These are phyloP conservation scores for Micropterix aruncella DNA, from an alignment of 2,888 invertebrate species.

Conservation along the genomic window DNA sequence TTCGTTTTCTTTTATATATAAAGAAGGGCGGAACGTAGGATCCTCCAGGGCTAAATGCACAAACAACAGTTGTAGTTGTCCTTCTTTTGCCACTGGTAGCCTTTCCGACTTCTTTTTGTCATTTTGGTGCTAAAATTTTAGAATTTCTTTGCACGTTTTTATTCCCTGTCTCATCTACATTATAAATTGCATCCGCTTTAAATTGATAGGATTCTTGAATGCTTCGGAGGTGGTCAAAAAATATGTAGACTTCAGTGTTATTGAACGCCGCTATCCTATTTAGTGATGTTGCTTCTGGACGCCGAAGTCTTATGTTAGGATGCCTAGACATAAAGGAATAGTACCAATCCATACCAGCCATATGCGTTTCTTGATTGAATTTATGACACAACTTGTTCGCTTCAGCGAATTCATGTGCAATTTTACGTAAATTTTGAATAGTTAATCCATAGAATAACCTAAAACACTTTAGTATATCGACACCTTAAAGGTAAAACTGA, in stretches of 20 bases:
- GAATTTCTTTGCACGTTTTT: too few relatives aligned
- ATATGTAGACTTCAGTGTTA: conserved; percentile 13
- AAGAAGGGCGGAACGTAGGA: conserved; percentile 19
- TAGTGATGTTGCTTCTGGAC: too few relatives aligned
- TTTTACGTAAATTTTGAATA: too few relatives aligned
- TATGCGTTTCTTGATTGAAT: not conserved
- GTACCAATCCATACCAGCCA: not conserved
- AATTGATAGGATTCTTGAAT: conserved; percentile 13
- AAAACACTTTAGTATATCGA: too few relatives aligned
- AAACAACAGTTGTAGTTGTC: conserved; percentile 18
- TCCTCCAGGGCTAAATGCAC: conserved; percentile 19
- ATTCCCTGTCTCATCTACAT: conserved; percentile 16
- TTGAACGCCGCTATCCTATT: conserved; percentile 15
- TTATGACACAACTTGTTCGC: not conserved
- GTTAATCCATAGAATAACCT: too few relatives aligned
- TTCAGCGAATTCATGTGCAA: not conserved
- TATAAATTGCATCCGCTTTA: conserved; percentile 12
- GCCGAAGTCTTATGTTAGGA: not conserved
- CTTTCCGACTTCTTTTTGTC: conserved; percentile 17
- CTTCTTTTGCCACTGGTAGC: conserved; percentile 17
- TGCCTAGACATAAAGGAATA: not conserved
- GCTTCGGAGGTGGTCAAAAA: conserved; percentile 15
- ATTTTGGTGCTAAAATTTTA: conserved; percentile 15
- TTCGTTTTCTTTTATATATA: conserved; percentile 18
- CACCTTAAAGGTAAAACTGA: too few relatives aligned